phyloP scores from a whole-genome alignment of 2,888 invertebrate genomes.

The Netelia melanura region DNA sequence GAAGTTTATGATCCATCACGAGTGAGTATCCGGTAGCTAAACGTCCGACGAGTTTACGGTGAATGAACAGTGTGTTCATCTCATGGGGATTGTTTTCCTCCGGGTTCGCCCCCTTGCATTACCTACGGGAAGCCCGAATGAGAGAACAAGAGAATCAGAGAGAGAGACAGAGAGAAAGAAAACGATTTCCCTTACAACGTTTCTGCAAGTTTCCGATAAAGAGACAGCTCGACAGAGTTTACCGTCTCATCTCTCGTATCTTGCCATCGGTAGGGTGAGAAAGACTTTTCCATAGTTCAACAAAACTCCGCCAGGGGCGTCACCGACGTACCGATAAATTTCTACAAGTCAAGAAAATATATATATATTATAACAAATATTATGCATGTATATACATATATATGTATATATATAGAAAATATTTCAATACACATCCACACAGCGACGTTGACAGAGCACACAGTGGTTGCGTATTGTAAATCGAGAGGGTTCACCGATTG shows the following conservation, averaged over 20 bases:
- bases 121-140: neutral
- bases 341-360: slow-evolving; percentile 1
- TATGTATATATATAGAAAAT: neutral
- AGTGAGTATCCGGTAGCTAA: neutral
- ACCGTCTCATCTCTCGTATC: slow-evolving; percentile 13
- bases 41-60: slow-evolving; percentile 8
- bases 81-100: neutral
- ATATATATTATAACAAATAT: neutral
- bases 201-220: slow-evolving; percentile 28
- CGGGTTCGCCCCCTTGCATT: neutral
- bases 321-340: slow-evolving; percentile 9
- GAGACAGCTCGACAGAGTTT: slow-evolving; percentile 29
- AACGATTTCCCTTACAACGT: slow-evolving; percentile 2
- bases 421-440: too few species aligned
- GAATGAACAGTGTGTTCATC: slow-evolving; percentile 5
- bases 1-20: neutral
- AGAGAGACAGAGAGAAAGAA: neutral
- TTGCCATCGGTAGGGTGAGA: neutral
- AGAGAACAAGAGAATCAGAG: neutral
- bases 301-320: neutral
- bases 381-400: neutral
- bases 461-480: slow-evolving; percentile 25
- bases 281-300: neutral
- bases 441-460: too few species aligned
- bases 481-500: slow-evolving; percentile 13